Conservation (phyloP, 2,113 vertebrate species). For the Equus quagga region DNA sequence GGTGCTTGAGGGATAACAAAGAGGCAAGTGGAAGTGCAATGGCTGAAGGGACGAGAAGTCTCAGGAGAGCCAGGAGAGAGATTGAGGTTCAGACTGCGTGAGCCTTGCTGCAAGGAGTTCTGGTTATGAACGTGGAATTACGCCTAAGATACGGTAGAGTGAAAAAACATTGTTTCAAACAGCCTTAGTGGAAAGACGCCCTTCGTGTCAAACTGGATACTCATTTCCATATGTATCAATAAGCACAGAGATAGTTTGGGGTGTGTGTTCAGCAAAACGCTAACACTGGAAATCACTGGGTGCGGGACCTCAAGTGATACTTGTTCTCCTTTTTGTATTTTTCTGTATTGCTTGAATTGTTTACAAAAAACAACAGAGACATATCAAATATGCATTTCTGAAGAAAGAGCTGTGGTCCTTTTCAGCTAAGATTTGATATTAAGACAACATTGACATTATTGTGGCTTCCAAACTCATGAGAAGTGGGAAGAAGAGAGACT, state of each 20-base stretch:
- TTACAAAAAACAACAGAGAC: not conserved
- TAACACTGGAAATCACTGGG: not conserved
- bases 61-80: not conserved
- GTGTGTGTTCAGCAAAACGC: not conserved
- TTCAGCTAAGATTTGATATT: not conserved
- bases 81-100: not conserved
- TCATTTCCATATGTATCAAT: not conserved
- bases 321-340: not conserved
- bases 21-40: not conserved
- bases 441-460: not conserved
- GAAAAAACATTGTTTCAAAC: not conserved
- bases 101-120: not conserved
- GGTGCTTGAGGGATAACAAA: not conserved
- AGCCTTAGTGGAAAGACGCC: not conserved
- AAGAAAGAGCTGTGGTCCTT: not conserved
- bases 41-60: not conserved
- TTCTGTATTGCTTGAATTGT: conserved; percentile 22
- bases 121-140: not conserved
- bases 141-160: not conserved
- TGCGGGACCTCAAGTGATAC: not conserved
- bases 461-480: not conserved
- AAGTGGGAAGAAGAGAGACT: not conserved
- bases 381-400: not conserved
- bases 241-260: not conserved
- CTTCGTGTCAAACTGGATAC: not conserved